Base-by-base conservation (phyloP, 2,113 vertebrate genomes). In the Micronycteris hirsuta region DNA sequence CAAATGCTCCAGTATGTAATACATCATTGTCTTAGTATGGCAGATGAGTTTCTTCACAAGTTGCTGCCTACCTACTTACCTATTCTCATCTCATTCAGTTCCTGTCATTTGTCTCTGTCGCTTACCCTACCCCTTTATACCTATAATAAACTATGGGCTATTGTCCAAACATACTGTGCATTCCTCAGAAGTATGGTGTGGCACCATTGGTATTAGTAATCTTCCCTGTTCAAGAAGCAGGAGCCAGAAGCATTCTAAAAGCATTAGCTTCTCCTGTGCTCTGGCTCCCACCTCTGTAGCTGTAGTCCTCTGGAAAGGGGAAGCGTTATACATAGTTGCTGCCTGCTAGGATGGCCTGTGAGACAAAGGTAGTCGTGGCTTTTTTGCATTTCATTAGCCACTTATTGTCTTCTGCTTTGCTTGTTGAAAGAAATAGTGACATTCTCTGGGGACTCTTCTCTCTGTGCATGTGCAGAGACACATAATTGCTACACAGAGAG, bases 351-450 rank as follows among this genome's bases (percentile, higher is more conserved):
- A 31, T 43, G 4, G 31, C 70, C 33, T 88, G 3, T 65, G 95
- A 91, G n/a, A 94, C 58, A 90, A 87, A 95, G 36, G 65, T 26
- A 77, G 16, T 96, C 84, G 54, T 4, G 49, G 65, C 54, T 95
- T 97, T 73, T 94, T 58, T 87, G 94, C 49, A 94, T 91, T 97
- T 95, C 74, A 88, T 95, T 87, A 97, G 82, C 91, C 2, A 70
- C 76, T 96, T 77, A 73, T 74, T 96, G 61, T 76, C 81, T 84
- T 8, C 89, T 24, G 76, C 84, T 56, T 93, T 96, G 56, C 80
- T 95, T 92, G 77, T 98, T 89, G 87, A 96, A 96, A 89, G 41
- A 94, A 90, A 87, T 97, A 96, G 84, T 93, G 96, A 88, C 97
- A 92, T 96, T 94, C 96, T 96, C 77, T 77, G 67, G 86, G 74